Base-by-base conservation (phyloP, 1,140 invertebrate species). In the Sipha flava region DNA sequence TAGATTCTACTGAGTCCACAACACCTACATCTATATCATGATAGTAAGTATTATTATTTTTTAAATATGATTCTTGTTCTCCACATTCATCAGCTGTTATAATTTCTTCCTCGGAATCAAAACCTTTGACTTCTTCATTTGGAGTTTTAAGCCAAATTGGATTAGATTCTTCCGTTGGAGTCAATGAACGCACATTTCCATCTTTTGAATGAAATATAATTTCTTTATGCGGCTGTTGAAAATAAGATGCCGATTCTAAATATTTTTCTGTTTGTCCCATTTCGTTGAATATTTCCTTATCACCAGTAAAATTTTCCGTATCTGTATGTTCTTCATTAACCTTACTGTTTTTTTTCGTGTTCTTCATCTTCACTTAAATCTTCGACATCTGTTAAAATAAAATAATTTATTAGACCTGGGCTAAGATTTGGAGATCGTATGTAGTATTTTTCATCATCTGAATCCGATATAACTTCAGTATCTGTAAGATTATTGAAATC, bases 301-400 rank as follows among this genome's bases (percentile, higher is more conserved):
- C 52, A 26, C 59, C 52, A 9, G 14, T 40, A 12, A 77, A 59
- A 59, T 77, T 14, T 59, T 77, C 73, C 23, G 21, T 59, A 43
- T 59, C 73, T 29, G 72, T 75, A 57, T 40, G 72, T 10, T 54
- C 72, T 10, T 57, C 72, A 3, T 40, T 57, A 16, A 40, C 9
- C 1, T 57, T 37, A 57, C 26, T 40, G 3, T 26, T 18, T 77
- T 16, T n/a, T 40, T 43, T 52, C 16, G 23, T 37, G 21, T 43
- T 9, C 34, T 77, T 77, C 73, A 12, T 77, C 73, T 59, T 77
- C 73, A 77, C 73, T 77, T 29, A 77, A 29, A 14, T 77, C 73
- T 77, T 77, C 73, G 0, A 77, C 21, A 77, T 77, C 73, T 31
- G 73, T 77, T 10, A 77, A 6, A 77, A 77, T 77, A n/a, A 52